These are phyloP conservation scores for Lophura nycthemera DNA, from an alignment of 2,113 vertebrate species.

Conservation along the genomic window DNA sequence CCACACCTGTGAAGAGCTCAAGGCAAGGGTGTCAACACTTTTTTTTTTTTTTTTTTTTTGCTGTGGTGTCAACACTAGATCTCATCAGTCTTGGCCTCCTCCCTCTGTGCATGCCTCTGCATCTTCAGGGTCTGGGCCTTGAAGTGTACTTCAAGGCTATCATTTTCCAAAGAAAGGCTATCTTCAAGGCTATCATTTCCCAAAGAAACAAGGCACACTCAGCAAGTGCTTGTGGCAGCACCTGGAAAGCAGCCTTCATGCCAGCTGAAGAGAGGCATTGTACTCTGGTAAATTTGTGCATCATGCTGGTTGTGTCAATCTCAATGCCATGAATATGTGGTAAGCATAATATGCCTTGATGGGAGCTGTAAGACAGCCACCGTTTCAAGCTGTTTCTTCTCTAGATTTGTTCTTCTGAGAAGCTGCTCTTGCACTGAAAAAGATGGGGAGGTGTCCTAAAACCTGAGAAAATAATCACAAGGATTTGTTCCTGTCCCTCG, in stretches of 20 bases:
- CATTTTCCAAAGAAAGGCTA: background rate
- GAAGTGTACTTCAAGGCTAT: background rate
- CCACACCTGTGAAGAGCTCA: background rate
- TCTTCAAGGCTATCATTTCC: background rate
- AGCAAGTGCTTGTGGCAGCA: background rate
- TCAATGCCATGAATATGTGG: background rate
- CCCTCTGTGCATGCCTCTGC: background rate
- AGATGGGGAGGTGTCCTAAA: background rate
- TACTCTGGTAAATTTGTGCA: background rate
- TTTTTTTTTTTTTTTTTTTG: no score
- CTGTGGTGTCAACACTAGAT: background rate
- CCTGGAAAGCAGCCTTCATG: background rate
- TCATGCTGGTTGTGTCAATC: background rate
- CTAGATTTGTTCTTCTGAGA: background rate
- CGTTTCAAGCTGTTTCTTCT: background rate
- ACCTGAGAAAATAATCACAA: background rate
- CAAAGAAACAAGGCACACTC: background rate
- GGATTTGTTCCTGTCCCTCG: background rate
- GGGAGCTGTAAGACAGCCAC: background rate
- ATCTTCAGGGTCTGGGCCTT: background rate
- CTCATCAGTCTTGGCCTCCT: background rate
- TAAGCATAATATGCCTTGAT: background rate
- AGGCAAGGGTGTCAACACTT: background rate
- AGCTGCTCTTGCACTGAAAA: background rate
- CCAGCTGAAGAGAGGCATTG: background rate